Evolutionary conservation across 2,113 vertebrate genomes (phyloP).

Genomic region (Raphicerus campestris): DNA sequence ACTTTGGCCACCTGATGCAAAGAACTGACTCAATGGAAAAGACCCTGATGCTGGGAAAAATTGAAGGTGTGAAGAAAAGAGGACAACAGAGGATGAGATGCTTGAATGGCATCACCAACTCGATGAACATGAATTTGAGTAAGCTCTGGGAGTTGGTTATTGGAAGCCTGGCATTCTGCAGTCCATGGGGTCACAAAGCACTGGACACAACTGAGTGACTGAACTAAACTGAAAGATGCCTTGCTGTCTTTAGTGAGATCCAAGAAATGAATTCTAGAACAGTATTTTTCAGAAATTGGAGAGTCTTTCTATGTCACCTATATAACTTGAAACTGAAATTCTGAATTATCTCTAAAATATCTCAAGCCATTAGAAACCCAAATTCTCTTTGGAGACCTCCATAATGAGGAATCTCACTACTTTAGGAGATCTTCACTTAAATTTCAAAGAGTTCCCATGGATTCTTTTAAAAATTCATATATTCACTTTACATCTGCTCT

Average conservation of each 20-base stretch:
- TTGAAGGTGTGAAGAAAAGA: not conserved
- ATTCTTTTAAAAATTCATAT: not conserved
- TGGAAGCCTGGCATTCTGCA: not conserved
- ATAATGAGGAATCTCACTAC: not conserved
- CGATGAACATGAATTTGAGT: not conserved
- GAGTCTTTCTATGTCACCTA: not conserved
- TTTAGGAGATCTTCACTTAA: not conserved
- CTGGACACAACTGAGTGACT: not conserved
- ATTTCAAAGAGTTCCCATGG: not conserved
- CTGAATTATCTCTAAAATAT: not conserved
- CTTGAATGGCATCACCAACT: not conserved
- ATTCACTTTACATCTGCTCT: not conserved
- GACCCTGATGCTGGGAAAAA: not conserved
- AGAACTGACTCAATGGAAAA: not conserved
- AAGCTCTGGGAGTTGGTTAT: not conserved
- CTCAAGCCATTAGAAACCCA: not conserved
- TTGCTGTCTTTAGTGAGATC: not conserved
- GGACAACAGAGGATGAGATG: not conserved
- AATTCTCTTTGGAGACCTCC: not conserved
- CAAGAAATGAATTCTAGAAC: not conserved
- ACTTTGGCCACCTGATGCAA: not conserved
- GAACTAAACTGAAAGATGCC: not conserved
- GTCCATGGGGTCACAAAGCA: not conserved
- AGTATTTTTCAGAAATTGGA: not conserved
- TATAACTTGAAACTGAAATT: not conserved